Evolutionary conservation across 1,140 invertebrate genomes (phyloP).

Genomic region (Proctacanthus coquilletti): DNA sequence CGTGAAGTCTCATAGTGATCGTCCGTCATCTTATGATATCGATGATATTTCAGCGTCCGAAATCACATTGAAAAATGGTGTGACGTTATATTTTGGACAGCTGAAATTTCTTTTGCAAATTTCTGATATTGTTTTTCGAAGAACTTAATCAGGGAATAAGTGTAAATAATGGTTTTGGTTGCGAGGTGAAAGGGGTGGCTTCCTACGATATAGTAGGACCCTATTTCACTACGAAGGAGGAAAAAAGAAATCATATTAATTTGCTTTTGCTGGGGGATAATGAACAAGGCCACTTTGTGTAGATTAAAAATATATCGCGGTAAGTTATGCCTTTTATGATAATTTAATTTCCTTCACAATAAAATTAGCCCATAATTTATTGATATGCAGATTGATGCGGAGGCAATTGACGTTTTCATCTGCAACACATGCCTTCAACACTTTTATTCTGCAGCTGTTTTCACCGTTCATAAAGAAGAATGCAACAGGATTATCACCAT

Average conservation of each 20-base stretch:
- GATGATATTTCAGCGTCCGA: background rate
- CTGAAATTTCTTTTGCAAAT: slow-evolving; percentile 8
- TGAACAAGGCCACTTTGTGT: slow-evolving; percentile 16
- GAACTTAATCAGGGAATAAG: slow-evolving; percentile 4
- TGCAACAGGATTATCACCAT: slow-evolving; percentile 7
- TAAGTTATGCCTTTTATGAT: no score
- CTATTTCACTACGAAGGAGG: slow-evolving; percentile 2
- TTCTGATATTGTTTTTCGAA: slow-evolving; percentile 9
- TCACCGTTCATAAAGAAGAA: slow-evolving; percentile 10
- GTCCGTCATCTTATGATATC: background rate
- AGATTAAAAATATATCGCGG: slow-evolving; percentile 18
- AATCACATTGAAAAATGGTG: background rate
- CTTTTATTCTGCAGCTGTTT: slow-evolving; percentile 11
- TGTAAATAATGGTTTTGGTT: slow-evolving; percentile 3
- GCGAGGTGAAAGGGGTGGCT: slow-evolving; percentile 2
- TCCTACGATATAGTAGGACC: slow-evolving; percentile 2
- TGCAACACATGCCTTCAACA: slow-evolving; percentile 19
- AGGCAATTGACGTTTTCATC: slow-evolving; percentile 16
- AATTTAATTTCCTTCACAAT: no score
- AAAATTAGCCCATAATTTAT: no score
- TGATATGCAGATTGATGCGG: no score
- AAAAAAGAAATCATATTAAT: slow-evolving; percentile 6
- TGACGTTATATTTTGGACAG: background rate
- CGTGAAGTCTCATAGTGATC: slow-evolving; percentile 3
- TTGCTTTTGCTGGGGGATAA: slow-evolving; percentile 11